phyloP scores from a whole-genome alignment of 2,797 vertebrate genomes.

The Leptodon cayanensis region DNA sequence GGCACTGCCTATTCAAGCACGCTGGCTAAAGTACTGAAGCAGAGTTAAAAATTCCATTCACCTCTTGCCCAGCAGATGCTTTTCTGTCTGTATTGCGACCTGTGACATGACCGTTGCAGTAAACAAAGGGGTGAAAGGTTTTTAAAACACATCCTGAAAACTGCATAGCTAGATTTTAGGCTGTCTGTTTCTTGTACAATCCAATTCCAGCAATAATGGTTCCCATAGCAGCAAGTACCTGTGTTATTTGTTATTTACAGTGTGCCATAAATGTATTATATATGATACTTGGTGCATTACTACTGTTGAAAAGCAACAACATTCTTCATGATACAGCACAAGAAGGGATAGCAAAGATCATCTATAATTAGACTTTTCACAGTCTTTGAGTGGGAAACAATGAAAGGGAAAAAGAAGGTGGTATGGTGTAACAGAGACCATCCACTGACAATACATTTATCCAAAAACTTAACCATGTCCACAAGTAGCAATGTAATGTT shows the following conservation, averaged over 20 bases:
- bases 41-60: conserved; percentile 33
- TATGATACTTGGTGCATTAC: neutral
- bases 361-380: neutral
- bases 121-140: neutral
- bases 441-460: neutral
- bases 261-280: neutral
- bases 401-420: neutral
- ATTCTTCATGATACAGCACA: neutral
- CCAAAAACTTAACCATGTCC: neutral
- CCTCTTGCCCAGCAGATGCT: conserved; percentile 5
- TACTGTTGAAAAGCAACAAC: neutral
- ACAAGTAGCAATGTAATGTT: neutral
- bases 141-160: neutral
- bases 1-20: neutral
- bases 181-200: neutral
- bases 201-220: neutral
- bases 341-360: neutral
- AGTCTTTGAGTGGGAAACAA: neutral
- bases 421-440: neutral
- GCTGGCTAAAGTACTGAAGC: neutral
- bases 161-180: neutral
- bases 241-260: neutral
- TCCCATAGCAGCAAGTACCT: neutral
- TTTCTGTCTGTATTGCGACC: neutral
- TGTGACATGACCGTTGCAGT: neutral